Conservation (phyloP, 2,888 invertebrate species). For the Cheilosia grossa region DNA sequence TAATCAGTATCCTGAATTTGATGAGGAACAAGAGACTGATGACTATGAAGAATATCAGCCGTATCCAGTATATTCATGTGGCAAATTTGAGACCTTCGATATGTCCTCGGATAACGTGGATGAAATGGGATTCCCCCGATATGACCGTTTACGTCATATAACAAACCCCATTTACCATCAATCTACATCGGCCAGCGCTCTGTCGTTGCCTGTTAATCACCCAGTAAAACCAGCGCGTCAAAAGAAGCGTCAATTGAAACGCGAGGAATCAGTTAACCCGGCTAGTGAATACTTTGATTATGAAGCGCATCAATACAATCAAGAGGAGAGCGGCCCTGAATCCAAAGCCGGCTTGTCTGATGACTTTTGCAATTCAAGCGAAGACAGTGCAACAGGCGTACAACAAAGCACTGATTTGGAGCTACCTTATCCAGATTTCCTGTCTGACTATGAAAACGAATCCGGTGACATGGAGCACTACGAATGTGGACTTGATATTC, state of each 20-base stretch:
- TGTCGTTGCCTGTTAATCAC: slow-evolving; percentile 79
- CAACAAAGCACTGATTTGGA: slow-evolving; percentile 83
- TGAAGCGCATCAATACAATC: slow-evolving; percentile 79
- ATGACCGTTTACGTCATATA: slow-evolving; percentile 85
- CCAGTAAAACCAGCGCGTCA: slow-evolving; percentile 83
- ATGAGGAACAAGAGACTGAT: slow-evolving; percentile 83
- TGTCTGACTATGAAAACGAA: slow-evolving; percentile 84
- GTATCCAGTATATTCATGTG: slow-evolving; percentile 79
- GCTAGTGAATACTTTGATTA: slow-evolving; percentile 73
- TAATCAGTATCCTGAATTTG: slow-evolving; percentile 82
- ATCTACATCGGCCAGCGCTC: background rate
- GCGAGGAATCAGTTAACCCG: slow-evolving; percentile 80
- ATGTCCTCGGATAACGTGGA: slow-evolving; percentile 87
- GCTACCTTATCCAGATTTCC: slow-evolving; percentile 83
- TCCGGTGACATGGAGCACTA: slow-evolving; percentile 87
- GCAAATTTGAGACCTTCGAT: slow-evolving; percentile 86
- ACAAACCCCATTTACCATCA: slow-evolving; percentile 82
- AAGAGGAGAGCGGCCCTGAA: slow-evolving; percentile 82
- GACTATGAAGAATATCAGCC: slow-evolving; percentile 85
- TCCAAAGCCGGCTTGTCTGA: slow-evolving; percentile 81
- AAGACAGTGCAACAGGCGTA: slow-evolving; percentile 78
- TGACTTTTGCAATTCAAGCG: slow-evolving; percentile 82
- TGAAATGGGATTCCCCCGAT: slow-evolving; percentile 87
- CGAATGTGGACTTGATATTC: slow-evolving; percentile 90
- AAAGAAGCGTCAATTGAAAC: slow-evolving; percentile 81